A percentile compares a stretch with the other conserved stretches of the same genome.
Conservation (phyloP, 2,888 invertebrate species). For the Piscicola geometra region DNA sequence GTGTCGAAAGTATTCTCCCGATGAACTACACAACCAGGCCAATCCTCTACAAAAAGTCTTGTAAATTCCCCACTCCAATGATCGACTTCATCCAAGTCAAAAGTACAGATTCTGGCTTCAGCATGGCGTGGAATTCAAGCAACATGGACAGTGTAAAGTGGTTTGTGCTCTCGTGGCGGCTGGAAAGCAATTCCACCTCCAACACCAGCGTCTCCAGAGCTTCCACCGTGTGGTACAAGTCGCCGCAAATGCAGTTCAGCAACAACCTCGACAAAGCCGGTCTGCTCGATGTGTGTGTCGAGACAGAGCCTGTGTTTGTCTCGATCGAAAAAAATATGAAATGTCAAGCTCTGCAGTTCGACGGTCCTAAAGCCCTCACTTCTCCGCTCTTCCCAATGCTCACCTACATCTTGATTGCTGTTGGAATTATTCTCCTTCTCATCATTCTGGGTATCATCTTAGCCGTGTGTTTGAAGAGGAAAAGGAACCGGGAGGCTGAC, state of each 20-base stretch:
- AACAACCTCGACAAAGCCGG: neutral
- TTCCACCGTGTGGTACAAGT: conserved; percentile 7
- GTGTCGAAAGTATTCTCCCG: neutral
- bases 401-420: conserved; percentile 23
- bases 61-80: conserved; percentile 25
- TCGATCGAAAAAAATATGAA: conserved; percentile 5
- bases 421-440: conserved; percentile 18
- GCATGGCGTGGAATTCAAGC: conserved; percentile 11
- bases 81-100: neutral
- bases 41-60: conserved; percentile 24
- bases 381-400: conserved; percentile 20
- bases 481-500: neutral
- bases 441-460: conserved; percentile 5
- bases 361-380: neutral
- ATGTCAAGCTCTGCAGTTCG: neutral
- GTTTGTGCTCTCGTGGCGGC: conserved; percentile 17
- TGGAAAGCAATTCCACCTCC: neutral
- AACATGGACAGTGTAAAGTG: conserved; percentile 28
- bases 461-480: conserved; percentile 16
- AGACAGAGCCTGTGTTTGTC: conserved; percentile 22
- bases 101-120: conserved; percentile 13
- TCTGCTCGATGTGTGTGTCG: neutral
- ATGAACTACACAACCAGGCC: neutral
- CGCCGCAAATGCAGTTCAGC: neutral
- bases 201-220: neutral